Conservation (phyloP, 2,113 vertebrate species). For the Scolopax mira region DNA sequence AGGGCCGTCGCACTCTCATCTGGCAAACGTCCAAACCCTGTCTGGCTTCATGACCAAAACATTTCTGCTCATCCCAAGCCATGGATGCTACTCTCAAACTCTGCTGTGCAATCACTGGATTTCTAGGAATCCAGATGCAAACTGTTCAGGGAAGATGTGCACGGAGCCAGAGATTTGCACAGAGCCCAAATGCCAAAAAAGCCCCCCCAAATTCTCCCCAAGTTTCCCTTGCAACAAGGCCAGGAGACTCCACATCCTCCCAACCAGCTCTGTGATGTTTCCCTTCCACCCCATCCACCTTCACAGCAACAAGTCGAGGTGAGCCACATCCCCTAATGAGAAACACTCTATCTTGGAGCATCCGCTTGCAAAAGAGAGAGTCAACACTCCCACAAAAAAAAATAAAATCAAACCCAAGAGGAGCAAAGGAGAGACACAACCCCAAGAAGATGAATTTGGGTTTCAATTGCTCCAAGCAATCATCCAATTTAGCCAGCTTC, state of each 20-base stretch:
- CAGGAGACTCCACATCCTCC: not conserved
- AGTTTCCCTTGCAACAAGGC: not conserved
- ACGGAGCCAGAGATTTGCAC: accelerated
- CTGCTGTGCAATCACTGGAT: accelerated
- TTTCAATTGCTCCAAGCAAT: not conserved
- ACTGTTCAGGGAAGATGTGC: not conserved
- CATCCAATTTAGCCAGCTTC: not conserved
- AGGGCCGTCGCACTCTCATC: not conserved
- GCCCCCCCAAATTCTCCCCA: not conserved
- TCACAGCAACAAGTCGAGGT: not conserved
- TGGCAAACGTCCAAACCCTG: not conserved
- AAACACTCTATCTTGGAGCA: not conserved
- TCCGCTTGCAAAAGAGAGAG: accelerated
- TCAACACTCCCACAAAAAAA: not conserved
- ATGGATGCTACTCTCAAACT: too few relatives aligned
- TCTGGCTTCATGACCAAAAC: accelerated
- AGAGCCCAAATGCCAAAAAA: not conserved
- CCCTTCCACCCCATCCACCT: not conserved
- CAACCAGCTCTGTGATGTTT: not conserved
- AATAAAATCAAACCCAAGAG: not conserved
- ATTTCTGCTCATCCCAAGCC: not conserved
- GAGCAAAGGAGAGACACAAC: not conserved
- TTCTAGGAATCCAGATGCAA: not conserved
- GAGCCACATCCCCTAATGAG: not conserved
- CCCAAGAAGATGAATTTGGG: not conserved